phyloP scores from a whole-genome alignment of 2,113 vertebrate species.

The Synchiropus splendidus region DNA sequence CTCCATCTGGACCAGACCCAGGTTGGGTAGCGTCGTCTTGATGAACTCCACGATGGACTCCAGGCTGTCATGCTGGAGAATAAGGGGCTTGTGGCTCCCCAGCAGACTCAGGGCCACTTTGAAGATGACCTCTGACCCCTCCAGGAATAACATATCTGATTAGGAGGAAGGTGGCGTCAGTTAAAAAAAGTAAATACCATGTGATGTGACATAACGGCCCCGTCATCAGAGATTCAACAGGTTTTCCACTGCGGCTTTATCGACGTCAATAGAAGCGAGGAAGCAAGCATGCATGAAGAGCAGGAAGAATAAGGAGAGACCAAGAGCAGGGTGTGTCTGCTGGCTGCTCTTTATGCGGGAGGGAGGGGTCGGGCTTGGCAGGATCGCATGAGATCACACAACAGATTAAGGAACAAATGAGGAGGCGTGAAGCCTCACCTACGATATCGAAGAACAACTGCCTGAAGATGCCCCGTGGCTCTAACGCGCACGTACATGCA shows the following conservation, averaged over 20 bases:
- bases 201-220: no score
- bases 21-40: slow-evolving; percentile 85
- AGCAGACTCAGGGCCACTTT: slow-evolving; percentile 89
- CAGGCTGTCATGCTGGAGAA: slow-evolving; percentile 87
- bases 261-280: slow-evolving; percentile 34
- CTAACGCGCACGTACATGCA: neutral
- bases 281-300: slow-evolving; percentile 32
- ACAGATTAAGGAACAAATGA: slow-evolving; percentile 35
- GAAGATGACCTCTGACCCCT: slow-evolving; percentile 90
- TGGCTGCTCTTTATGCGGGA: slow-evolving; percentile 26
- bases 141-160: slow-evolving; percentile 88
- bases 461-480: slow-evolving; percentile 13
- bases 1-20: slow-evolving; percentile 94
- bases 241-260: slow-evolving; percentile 10
- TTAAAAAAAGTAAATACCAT: no score
- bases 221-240: slow-evolving; percentile 4
- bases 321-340: neutral
- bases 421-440: slow-evolving; percentile 23
- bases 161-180: slow-evolving; percentile 1
- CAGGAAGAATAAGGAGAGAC: slow-evolving; percentile 10
- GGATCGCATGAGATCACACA: slow-evolving; percentile 35
- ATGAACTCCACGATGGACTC: slow-evolving; percentile 95
- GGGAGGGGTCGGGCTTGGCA: slow-evolving; percentile 36
- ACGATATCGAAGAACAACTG: slow-evolving; percentile 14
- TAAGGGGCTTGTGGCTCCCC: slow-evolving; percentile 89